These are phyloP conservation scores for Tautogolabrus adspersus DNA, from an alignment of 2,113 vertebrate genomes.

Conservation along the genomic window DNA sequence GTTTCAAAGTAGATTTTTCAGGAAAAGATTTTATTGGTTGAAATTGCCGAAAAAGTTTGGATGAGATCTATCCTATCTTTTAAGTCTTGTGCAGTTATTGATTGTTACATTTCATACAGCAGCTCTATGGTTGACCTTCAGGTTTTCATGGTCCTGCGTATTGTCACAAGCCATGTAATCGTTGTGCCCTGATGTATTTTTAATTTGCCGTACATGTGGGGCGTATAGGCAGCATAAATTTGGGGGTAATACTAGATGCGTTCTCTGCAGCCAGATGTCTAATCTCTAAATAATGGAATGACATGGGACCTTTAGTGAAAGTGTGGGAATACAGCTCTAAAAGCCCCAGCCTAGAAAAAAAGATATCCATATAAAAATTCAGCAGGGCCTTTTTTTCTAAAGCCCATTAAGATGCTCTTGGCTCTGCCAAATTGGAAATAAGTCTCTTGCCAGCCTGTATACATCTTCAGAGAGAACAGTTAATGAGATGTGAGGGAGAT, in stretches of 20 bases:
- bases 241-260: constrained; percentile 24
- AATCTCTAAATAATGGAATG: constrained; percentile 62
- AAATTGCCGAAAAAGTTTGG: too few relatives aligned
- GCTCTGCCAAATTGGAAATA: constrained; percentile 74
- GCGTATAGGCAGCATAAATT: constrained; percentile 23
- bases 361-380: constrained; percentile 64
- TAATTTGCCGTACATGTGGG: constrained; percentile 7
- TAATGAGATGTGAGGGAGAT: constrained; percentile 77
- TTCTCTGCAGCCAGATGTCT: constrained; percentile 42
- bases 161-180: constrained; percentile 13
- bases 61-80: too few relatives aligned
- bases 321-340: constrained; percentile 52
- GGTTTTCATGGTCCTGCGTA: not conserved
- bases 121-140: not conserved
- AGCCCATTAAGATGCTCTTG: constrained; percentile 71
- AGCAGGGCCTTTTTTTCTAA: constrained; percentile 47
- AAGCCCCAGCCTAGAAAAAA: constrained; percentile 39
- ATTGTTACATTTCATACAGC: not conserved
- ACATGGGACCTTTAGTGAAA: constrained; percentile 49
- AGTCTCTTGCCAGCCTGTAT: constrained; percentile 71
- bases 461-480: constrained; percentile 75
- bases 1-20: too few relatives aligned
- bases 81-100: too few relatives aligned
- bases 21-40: too few relatives aligned
- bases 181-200: constrained; percentile 5